Conservation (phyloP, 2,888 invertebrate genomes). For the Drosophila greeni region DNA sequence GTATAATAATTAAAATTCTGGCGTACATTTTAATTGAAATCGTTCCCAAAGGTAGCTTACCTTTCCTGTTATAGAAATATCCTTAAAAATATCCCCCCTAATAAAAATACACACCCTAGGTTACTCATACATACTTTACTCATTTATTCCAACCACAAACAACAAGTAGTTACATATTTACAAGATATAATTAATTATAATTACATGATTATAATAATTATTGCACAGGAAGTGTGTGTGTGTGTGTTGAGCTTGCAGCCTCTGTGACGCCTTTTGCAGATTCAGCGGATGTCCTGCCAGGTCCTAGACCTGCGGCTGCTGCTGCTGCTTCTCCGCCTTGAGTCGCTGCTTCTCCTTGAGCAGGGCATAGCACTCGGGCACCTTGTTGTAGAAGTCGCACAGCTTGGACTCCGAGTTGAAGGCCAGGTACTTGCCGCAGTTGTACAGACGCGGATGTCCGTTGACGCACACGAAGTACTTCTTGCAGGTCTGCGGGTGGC, state of each 20-base stretch:
- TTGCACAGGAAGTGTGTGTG: slow-evolving; percentile 21
- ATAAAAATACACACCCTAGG: neutral
- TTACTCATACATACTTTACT: slow-evolving; percentile 34
- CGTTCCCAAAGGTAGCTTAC: too few species aligned
- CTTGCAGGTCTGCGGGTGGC: slow-evolving; percentile 85
- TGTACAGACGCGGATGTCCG: slow-evolving; percentile 85
- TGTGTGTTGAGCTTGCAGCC: slow-evolving; percentile 41
- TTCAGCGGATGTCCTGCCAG: neutral
- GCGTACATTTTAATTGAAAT: too few species aligned
- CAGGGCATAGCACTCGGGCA: slow-evolving; percentile 76
- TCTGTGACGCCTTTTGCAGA: slow-evolving; percentile 31
- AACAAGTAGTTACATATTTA: slow-evolving; percentile 31
- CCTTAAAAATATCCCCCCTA: neutral
- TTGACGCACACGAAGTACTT: slow-evolving; percentile 89
- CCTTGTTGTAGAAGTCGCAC: slow-evolving; percentile 82
- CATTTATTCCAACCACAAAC: slow-evolving; percentile 35
- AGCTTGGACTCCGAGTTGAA: slow-evolving; percentile 86
- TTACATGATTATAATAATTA: slow-evolving; percentile 1
- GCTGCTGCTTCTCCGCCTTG: slow-evolving; percentile 52
- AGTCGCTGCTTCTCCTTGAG: slow-evolving; percentile 69
- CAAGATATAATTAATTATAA: slow-evolving; percentile 4
- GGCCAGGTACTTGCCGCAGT: slow-evolving; percentile 87
- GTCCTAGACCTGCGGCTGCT: neutral
- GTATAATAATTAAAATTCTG: too few species aligned
- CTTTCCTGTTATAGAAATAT: too few species aligned